Base-by-base conservation (phyloP, 1,140 invertebrate species). In the Orius insidiosus region DNA sequence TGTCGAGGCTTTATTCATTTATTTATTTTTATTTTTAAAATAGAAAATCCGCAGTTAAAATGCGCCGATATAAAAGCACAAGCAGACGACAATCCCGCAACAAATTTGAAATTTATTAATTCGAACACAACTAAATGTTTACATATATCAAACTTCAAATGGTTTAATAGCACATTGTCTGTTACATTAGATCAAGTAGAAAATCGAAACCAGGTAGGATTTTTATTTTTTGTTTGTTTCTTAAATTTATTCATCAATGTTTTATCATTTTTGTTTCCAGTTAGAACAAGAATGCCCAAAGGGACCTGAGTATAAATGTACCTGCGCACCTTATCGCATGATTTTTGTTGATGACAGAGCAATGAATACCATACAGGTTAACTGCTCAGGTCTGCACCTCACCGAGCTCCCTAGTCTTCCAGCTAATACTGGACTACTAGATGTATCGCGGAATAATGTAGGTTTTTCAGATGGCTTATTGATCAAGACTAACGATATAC, bases 391-490 rank as follows among this genome's bases (percentile, higher is more conserved):
- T 24, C 67, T 69, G 15, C 67, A 74, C 35, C 65, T 84, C 32
- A 71, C 66, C 4, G 66, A 72, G 58, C 61, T 85, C 48, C 82
- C 82, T 6, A 68, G 71, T 48, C 65, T 85, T 47, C 81, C 80
- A 2, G 66, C 70, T 3, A 79, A 83, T 56, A 83, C 80, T 1
- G 71, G 78, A 38, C 64, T 68, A n/a, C 62, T 85, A 1, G 79
- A 85, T 59, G 74, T 85, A 32, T 78, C 78, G 0, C 74, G 76
- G 58, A 85, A 85, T 55, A 78, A 78, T 58, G 78, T 82, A 61
- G 65, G 68, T 65, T 41, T 24, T 30, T 33, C 5, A 14, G 18
- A 9, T 14, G 5, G 11, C n/a, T 10, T 6, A 6, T 10, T 8
- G 4, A 7, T 34, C 5, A 47, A 49, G 11, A 30, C 10, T 48